phyloP scores from a whole-genome alignment of 2,888 invertebrate species.

The Liopterus haemorrhoidalis region DNA sequence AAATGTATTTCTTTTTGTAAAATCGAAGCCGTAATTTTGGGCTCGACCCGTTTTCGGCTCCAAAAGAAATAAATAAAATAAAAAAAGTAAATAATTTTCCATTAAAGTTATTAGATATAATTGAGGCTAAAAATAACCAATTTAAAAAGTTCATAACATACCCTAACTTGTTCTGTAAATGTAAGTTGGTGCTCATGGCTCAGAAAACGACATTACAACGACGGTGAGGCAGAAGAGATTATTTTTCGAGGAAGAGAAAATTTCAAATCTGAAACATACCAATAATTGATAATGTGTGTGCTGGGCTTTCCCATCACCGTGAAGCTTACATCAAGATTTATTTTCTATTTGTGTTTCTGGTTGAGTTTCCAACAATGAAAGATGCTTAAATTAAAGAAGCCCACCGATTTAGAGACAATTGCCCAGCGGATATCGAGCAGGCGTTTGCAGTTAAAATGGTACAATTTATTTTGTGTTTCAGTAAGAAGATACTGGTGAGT shows the following conservation, averaged over 20 bases:
- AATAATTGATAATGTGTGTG: constrained; percentile 16
- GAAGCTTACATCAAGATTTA: constrained; percentile 16
- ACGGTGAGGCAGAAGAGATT: constrained; percentile 14
- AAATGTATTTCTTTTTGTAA: too few species aligned
- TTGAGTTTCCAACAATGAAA: constrained; percentile 5
- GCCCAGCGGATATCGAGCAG: constrained; percentile 14
- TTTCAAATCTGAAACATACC: constrained; percentile 19
- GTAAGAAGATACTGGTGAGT: constrained; percentile 9
- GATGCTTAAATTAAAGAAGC: constrained; percentile 18
- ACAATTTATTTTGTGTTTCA: too few species aligned
- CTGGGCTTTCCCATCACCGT: constrained; percentile 14
- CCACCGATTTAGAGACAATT: constrained; percentile 13
- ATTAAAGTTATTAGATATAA: too few species aligned
- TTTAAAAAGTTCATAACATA: too few species aligned
- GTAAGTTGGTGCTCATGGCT: not conserved
- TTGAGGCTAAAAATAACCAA: too few species aligned
- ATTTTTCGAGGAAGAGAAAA: constrained; percentile 14
- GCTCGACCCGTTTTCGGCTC: too few species aligned
- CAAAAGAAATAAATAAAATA: too few species aligned
- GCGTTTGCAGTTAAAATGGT: constrained; percentile 16
- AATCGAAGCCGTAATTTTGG: too few species aligned
- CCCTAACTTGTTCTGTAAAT: too few species aligned
- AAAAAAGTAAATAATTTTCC: too few species aligned
- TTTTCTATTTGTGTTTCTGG: constrained; percentile 14
- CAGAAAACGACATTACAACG: constrained; percentile 19